Conservation (phyloP, 2,113 vertebrate genomes). For the Vimba vimba region DNA sequence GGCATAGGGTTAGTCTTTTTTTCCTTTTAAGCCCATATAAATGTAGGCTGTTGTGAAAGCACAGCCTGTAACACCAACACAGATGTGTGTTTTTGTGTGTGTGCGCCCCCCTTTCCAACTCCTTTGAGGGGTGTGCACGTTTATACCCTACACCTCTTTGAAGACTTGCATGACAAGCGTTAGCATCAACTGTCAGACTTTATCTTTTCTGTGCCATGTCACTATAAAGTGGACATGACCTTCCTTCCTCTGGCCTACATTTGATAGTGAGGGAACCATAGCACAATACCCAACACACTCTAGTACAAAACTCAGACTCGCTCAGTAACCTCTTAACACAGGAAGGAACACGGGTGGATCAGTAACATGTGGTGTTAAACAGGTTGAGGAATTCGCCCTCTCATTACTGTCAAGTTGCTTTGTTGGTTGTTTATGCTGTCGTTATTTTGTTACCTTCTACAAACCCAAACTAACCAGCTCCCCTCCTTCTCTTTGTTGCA, state of each 20-base stretch:
- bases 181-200: conserved; percentile 22
- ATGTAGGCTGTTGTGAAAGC: conserved; percentile 50
- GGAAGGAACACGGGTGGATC: neutral
- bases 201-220: conserved; percentile 25
- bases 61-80: conserved; percentile 34
- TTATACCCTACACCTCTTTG: conserved; percentile 1
- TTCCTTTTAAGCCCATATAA: conserved; percentile 51
- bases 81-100: conserved; percentile 36
- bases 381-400: conserved; percentile 11
- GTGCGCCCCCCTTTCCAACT: conserved; percentile 23
- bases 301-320: neutral
- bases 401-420: conserved; percentile 16
- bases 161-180: neutral
- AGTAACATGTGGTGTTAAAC: neutral
- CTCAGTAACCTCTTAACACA: neutral
- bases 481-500: conserved; percentile 75
- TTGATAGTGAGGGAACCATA: neutral
- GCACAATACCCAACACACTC: neutral
- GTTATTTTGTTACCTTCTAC: neutral
- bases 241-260: conserved; percentile 26
- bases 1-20: conserved; percentile 63
- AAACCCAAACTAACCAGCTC: neutral
- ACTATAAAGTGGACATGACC: conserved; percentile 27
- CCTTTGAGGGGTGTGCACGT: conserved; percentile 11
- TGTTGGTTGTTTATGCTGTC: neutral